Evolutionary conservation across 2,113 vertebrate species (phyloP).

Genomic region (Melospiza georgiana): DNA sequence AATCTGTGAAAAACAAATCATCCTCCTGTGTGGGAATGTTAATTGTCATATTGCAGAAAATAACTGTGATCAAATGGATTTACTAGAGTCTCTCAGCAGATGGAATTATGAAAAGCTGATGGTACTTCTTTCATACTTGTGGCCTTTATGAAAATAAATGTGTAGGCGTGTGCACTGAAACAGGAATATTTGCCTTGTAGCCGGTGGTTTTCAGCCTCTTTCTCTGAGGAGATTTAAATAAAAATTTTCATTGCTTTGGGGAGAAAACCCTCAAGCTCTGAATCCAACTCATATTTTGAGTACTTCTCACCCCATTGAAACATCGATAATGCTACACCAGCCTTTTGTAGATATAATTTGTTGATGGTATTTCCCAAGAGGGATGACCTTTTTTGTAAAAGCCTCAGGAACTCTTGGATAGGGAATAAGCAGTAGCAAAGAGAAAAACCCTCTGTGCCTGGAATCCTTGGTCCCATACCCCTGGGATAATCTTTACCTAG

Average conservation of each 20-base stretch:
- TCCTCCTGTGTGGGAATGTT: not conserved
- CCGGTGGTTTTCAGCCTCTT: not conserved
- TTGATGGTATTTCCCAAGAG: not conserved
- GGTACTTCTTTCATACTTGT: not conserved
- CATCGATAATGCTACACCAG: not conserved
- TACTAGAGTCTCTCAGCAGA: not conserved
- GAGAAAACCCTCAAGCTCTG: not conserved
- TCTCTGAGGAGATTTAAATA: not conserved
- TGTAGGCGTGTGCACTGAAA: not conserved
- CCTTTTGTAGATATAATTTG: not conserved
- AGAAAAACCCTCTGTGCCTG: not conserved
- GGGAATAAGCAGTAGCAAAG: not conserved
- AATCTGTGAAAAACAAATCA: not conserved
- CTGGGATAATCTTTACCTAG: not conserved
- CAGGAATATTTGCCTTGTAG: not conserved
- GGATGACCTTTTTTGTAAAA: not conserved
- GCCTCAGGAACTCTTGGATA: not conserved
- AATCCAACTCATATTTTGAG: conserved; percentile 4
- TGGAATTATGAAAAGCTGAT: not conserved
- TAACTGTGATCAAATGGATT: not conserved
- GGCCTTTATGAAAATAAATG: not conserved
- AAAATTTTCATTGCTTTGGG: not conserved
- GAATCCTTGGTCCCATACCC: not conserved
- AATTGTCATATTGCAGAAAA: not conserved
- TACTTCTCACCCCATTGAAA: not conserved